A percentile compares a stretch with the other conserved stretches of the same genome.
Conservation (phyloP, 1,140 invertebrate genomes). For the Scaptomyza montana region DNA sequence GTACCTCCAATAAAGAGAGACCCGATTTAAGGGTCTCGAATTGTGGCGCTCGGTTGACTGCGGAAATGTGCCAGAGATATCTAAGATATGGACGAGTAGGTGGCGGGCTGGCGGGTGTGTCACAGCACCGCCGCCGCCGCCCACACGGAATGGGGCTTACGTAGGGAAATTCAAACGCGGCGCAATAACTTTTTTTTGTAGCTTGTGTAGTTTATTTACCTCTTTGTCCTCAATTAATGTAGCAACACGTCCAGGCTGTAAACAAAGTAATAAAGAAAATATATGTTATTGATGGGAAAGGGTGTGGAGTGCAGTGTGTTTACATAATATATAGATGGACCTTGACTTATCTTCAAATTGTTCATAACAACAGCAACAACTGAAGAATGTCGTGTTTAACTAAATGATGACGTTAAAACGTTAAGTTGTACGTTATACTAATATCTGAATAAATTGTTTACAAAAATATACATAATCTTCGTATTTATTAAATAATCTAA, state of each 20-base stretch:
- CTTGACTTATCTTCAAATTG: slow-evolving; percentile 57
- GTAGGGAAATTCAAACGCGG: slow-evolving; percentile 69
- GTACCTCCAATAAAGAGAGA: slow-evolving; percentile 59
- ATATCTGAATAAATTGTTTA: too few species aligned
- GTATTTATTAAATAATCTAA: not conserved
- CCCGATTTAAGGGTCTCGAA: slow-evolving; percentile 40
- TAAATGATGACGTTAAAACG: not conserved
- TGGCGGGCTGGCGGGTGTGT: slow-evolving; percentile 7
- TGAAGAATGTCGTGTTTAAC: slow-evolving; percentile 9
- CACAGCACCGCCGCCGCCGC: not conserved
- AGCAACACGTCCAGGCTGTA: slow-evolving; percentile 91
- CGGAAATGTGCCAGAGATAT: slow-evolving; percentile 79
- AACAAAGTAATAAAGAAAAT: slow-evolving; percentile 70
- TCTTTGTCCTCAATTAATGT: slow-evolving; percentile 90
- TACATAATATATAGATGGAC: slow-evolving; percentile 47
- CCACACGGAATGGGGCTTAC: slow-evolving; percentile 82
- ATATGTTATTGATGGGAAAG: not conserved
- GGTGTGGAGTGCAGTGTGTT: not conserved
- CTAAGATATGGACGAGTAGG: slow-evolving; percentile 77
- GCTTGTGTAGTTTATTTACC: slow-evolving; percentile 84
- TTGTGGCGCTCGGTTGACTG: slow-evolving; percentile 70
- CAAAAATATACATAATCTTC: not conserved
- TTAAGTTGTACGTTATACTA: too few species aligned
- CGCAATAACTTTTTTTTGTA: slow-evolving; percentile 41
- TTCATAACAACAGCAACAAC: slow-evolving; percentile 16